A percentile compares a stretch with the other conserved stretches of the same genome.
phyloP scores from a whole-genome alignment of 1,140 invertebrate species.

The Argopecten irradians region DNA sequence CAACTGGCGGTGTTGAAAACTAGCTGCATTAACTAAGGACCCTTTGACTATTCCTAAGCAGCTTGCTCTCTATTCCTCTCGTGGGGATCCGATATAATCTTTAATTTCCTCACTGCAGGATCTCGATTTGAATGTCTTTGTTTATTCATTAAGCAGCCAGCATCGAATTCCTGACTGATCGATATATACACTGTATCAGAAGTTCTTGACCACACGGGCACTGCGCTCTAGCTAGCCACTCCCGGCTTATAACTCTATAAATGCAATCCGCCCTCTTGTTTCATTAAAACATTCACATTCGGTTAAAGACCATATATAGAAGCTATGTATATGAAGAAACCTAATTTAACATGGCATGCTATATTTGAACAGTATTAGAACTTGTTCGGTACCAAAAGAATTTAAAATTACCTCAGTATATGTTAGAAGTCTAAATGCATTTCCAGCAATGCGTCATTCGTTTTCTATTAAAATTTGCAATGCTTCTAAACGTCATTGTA shows the following conservation, averaged over 20 bases:
- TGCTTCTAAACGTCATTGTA: no score
- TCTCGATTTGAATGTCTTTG: conserved; percentile 11
- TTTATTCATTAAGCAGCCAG: conserved; percentile 22
- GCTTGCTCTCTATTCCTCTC: background rate
- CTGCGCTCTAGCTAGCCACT: background rate
- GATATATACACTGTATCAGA: background rate
- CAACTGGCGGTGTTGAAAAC: conserved; percentile 14
- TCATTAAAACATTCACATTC: background rate
- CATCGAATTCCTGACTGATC: background rate
- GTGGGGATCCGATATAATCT: conserved; percentile 21
- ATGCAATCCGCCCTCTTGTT: background rate
- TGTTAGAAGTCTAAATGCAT: background rate
- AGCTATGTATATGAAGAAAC: background rate
- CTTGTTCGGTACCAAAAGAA: background rate
- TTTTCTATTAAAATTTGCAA: no score
- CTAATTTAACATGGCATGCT: background rate
- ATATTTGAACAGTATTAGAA: background rate
- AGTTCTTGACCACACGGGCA: background rate
- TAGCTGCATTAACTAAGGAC: background rate
- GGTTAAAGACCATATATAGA: background rate
- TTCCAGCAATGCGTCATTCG: no score
- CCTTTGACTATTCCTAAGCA: background rate
- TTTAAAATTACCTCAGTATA: background rate
- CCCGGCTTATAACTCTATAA: background rate
- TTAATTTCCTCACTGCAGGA: conserved; percentile 16